These are phyloP conservation scores for Caloenas nicobarica DNA, from an alignment of 2,113 vertebrate genomes.

Conservation along the genomic window DNA sequence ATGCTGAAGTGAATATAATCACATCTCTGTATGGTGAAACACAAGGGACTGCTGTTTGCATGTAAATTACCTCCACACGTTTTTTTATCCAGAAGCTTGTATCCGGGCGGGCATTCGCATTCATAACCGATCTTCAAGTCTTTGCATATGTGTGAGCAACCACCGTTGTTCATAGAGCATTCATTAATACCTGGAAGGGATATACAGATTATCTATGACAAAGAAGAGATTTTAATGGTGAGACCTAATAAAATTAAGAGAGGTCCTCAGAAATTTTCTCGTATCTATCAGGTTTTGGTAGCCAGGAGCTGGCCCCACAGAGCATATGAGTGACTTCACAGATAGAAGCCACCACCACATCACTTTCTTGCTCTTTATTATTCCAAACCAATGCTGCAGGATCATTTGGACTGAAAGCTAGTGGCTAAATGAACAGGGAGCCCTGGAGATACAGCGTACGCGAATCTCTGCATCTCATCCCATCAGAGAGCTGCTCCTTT, in stretches of 20 bases:
- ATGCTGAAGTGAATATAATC: conserved; percentile 54
- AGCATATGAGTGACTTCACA: neutral
- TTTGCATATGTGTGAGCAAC: conserved; percentile 95
- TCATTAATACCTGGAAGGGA: conserved; percentile 78
- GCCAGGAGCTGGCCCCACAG: neutral
- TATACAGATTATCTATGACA: neutral
- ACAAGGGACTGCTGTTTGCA: conserved; percentile 55
- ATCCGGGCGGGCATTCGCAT: conserved; percentile 92
- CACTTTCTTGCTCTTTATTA: neutral
- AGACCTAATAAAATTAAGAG: neutral
- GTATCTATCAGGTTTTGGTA: neutral
- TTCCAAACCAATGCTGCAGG: neutral
- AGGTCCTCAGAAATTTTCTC: neutral
- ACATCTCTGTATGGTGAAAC: conserved; percentile 39
- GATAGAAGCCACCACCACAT: neutral
- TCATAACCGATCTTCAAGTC: conserved; percentile 90
- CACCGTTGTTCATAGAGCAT: conserved; percentile 90
- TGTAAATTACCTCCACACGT: conserved; percentile 91
- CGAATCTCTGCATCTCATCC: conserved; percentile 2
- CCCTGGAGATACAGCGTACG: neutral
- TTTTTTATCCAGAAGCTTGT: conserved; percentile 94
- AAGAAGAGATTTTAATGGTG: neutral
- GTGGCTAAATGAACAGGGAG: neutral
- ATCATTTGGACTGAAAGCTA: neutral
- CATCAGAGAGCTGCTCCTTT: conserved; percentile 28